Evolutionary conservation across 2,797 vertebrate species (phyloP), one percentile per base, ranked within the genome.

Genomic region (Gymnocypris eckloni): DNA sequence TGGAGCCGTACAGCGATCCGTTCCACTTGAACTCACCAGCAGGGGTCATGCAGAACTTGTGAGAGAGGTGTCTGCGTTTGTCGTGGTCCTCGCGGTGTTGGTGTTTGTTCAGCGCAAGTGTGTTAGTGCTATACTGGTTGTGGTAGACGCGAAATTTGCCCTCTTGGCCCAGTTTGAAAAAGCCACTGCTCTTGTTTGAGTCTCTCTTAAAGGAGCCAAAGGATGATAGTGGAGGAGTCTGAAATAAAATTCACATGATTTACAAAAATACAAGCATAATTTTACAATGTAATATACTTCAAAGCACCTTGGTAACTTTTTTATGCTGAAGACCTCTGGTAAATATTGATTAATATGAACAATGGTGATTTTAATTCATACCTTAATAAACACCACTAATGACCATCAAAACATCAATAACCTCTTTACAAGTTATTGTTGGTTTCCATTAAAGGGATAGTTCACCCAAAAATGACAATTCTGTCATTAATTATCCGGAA

Each of bases 71-170:
- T n/a, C 98, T 92, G 37, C 97, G 96, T 93, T 99, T 99, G 94
- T 99, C 98, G 2, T 99, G 97, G 91, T 99, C 98, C 91, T 99
- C 98, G 13, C 98, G 95, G 93, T 99, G 98, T 92, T 99, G 98
- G 90, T 99, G 98, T 87, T 99, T 99, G 94, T 99, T 99, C 89
- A 99, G 93, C 2, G 98, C 98, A 22, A 98, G 96, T 4, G 97
- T 95, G 86, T 99, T 99, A 89, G 97, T 98, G 92, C 97, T 98
- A 92, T 97, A 99, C 59, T 99, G 98, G 92, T 99, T 99, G 87
- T 99, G 98, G 92, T 99, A 99, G 76, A 97, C 96, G 0, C 98
- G 95, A 82, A 98, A 98, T 87, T 99, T 98, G 33, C 98, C 97
- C 92, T 99, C 98, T 91, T 99, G 98, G 2, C 97, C 98, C 89